Conservation (phyloP, 2,113 vertebrate species). For the Salvator merianae region DNA sequence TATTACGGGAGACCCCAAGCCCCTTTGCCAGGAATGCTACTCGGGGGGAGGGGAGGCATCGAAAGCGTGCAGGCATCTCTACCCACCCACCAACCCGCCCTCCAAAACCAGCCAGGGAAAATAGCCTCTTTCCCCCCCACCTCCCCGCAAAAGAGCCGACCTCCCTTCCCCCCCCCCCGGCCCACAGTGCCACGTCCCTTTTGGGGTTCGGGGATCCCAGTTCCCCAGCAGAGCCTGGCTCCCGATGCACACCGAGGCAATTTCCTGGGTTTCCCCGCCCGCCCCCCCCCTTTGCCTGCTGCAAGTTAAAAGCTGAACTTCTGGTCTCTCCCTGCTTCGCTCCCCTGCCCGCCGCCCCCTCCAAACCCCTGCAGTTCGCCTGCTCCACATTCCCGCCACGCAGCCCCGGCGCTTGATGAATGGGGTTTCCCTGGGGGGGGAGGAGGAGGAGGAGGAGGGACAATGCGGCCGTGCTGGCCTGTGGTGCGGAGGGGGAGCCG, state of each 20-base stretch:
- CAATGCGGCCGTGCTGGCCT: conserved; percentile 2
- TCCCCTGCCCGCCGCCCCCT: not conserved
- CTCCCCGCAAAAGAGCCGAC: not conserved
- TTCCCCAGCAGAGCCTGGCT: no score
- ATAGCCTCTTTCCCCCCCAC: not conserved
- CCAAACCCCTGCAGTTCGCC: not conserved
- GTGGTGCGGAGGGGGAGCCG: not conserved
- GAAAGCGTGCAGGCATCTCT: not conserved
- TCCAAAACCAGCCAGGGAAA: not conserved
- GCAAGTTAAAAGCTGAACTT: not conserved
- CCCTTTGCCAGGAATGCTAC: not conserved
- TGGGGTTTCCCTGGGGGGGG: not conserved
- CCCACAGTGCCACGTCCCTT: no score
- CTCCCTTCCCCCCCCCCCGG: no score
- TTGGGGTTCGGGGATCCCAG: not conserved
- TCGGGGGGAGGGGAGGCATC: not conserved
- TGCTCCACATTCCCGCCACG: not conserved
- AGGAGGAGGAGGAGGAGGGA: not conserved
- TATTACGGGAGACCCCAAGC: no score
- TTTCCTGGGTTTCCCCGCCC: not conserved
- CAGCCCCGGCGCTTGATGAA: not conserved
- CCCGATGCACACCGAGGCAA: not conserved
- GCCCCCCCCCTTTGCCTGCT: not conserved
- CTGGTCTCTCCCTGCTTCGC: not conserved
- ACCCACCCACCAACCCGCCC: not conserved